Evolutionary conservation across 2,888 invertebrate species (phyloP), one percentile per base, ranked within the genome.

Genomic region (Eupithecia tripunctaria): DNA sequence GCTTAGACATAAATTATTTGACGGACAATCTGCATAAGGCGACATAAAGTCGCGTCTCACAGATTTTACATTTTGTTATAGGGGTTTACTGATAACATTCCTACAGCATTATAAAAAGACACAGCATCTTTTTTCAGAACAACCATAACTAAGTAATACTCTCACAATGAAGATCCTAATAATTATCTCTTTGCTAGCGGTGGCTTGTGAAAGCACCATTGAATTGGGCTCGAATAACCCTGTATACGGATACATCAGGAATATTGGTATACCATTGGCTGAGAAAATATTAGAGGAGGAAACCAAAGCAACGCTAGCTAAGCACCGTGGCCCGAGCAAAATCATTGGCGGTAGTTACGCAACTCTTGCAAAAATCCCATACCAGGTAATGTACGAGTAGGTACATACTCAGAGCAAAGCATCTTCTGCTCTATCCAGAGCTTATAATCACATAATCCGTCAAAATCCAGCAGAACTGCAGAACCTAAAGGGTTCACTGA

Each of bases 91-190:
- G 27, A 60, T 29, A 60, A 60, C 60, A 60, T 29, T 25, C 56
- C 12, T 25, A 5, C 29, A 60, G 60, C 60, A 60, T 29, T 56
- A 63, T 63, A 63, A 63, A 32, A 21, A 63, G 36, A 12, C 32
- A 63, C 5, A 32, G 0, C 38, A 38, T 36, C 21, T 21, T 15
- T n/a, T 38, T 64, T 25, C 38, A 25, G 36, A 41, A 38, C 12
- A 62, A 62, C 29, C 62, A 64, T 38, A 25, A 56, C 21, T 64
- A 41, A n/a, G 25, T 12, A 14, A 36, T 29, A 60, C 27, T 60
- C 60, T 64, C 36, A 72, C 18, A 32, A 79, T 80, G 80, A 78
- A 79, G 71, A 60, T 76, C 14, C 38, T 70, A 32, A 62, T 75
- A 18, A 56, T 77, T 18, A 43, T 79, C 14, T 70, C 73, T 10